Base-by-base conservation (phyloP, 2,797 vertebrate species). In the Hoplostethus atlanticus region DNA sequence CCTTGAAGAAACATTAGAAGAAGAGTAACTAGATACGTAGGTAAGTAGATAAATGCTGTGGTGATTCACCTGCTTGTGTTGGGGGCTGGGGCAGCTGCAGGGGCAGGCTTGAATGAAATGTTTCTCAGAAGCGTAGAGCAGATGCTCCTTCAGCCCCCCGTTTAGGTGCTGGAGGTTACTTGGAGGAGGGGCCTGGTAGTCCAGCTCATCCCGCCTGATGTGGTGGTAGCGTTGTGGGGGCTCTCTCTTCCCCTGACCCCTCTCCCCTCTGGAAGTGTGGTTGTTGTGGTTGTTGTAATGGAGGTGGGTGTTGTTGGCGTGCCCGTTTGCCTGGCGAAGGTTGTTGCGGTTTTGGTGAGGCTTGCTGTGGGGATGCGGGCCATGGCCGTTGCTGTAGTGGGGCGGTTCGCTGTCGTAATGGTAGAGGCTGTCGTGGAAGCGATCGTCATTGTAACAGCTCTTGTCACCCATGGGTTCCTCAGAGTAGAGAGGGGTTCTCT, bases 31-130 rank as follows among this genome's bases (percentile, higher is more conserved):
- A 53, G 12, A 63, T 46, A 40, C 25, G 31, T 16, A 30, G 57
- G 69, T 44, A 44, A 44, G 42, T 44, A 44, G 3, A 3, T 64
- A 52, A 65, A 0, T 15, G 55, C 9, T 17, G n/a, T 12, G 16
- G 52, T 38, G 25, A 11, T 12, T 67, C 73, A 94, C 93, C 92
- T 93, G 80, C 66, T 89, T 84, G 48, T 94, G 92, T 58, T 92
- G 89, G 51, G 76, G 73, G 76, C 87, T 89, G 73, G 91, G 95
- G 76, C 92, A 96, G 46, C 92, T 92, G 78, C 97, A 96, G 80
- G 94, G 90, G 28, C 71, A 91, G 71, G 48, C 65, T 3, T 77
- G 61, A 7, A 83, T 34, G 36, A 79, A 75, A 44, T 50, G 57
- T 51, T 83, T 87, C 63, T 93, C 93, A 16, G 77, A 65, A 0